A percentile compares a stretch with the other conserved stretches of the same genome.
Evolutionary conservation across 2,888 invertebrate species (phyloP).

Genomic region (Drosophila hawaiiensis): DNA sequence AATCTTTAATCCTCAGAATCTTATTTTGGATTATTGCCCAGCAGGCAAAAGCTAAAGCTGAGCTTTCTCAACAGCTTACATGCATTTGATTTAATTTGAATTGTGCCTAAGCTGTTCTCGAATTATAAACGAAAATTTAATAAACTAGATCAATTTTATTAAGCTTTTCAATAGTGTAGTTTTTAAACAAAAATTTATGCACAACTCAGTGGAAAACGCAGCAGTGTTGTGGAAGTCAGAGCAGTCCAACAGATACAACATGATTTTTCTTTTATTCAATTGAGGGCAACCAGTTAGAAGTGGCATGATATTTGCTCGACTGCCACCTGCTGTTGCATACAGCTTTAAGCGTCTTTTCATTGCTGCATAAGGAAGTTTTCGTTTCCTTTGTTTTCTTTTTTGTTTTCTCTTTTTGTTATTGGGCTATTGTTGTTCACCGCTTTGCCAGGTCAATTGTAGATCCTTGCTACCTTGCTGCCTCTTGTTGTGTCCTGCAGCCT

Average conservation of each 20-base stretch:
- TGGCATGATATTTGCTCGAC: not conserved
- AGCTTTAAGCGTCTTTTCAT: slow-evolving; percentile 52
- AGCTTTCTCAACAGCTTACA: no score
- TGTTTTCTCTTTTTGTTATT: not conserved
- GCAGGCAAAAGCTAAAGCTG: no score
- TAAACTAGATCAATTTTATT: not conserved
- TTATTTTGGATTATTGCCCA: no score
- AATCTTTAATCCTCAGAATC: not conserved
- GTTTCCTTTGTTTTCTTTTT: slow-evolving; percentile 19
- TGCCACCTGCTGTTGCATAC: not conserved
- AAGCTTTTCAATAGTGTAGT: not conserved
- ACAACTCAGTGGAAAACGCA: no score
- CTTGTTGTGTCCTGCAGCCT: not conserved
- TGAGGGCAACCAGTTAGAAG: not conserved
- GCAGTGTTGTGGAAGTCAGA: no score
- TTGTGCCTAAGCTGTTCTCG: no score
- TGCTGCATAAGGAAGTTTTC: slow-evolving; percentile 1
- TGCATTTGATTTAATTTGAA: not conserved
- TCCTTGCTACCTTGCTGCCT: not conserved
- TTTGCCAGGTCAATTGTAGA: slow-evolving; percentile 3
- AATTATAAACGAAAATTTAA: slow-evolving; percentile 9
- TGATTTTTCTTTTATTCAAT: not conserved
- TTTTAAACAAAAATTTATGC: not conserved
- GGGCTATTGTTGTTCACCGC: slow-evolving; percentile 33
- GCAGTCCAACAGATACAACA: not conserved